Evolutionary conservation across 2,888 invertebrate genomes (phyloP), one percentile per base, ranked within the genome.

Genomic region (Microdon myrmicae): DNA sequence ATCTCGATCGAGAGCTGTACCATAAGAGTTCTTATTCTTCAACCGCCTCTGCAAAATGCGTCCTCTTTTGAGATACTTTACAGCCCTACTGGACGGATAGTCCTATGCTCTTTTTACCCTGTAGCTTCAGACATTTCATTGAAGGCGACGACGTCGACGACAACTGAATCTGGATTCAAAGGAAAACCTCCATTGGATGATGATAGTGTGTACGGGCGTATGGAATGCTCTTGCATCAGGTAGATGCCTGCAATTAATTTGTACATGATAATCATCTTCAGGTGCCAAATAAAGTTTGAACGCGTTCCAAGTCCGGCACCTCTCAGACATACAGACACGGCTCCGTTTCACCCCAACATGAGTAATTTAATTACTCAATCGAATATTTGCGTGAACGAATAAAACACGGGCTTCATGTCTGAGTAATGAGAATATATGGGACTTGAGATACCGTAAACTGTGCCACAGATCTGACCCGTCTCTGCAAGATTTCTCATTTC

Each of bases 231-330:
- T 34, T 8, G 22, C 22, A 8, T n/a, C 13, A 9, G 20, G 26
- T 25, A 53, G 59, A 26, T 47, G 44, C 47, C 16, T 51, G 76
- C 76, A 78, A 77, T 78, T 77, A 77, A 77, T 78, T 77, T 77
- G 78, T 78, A 75, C 75, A 71, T 74, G 77, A 77, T 77, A 77
- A 78, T 75, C 77, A 77, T 77, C 77, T 77, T 73, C 71, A 74
- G 76, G 72, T 77, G 77, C 76, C 77, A 78, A 77, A 77, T 77
- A 77, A 78, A 77, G 77, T 75, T 76, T 44, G 68, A 70, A 72
- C 68, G 67, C 19, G 39, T 22, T 43, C 25, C 20, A 23, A 12
- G 22, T 9, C 13, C 17, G 12, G 10, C 9, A 23, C 14, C 17
- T 14, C 19, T 13, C 31, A 28, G 35, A 16, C 39, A 22, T 22